A percentile compares a stretch with the other conserved stretches of the same genome.
Conservation (phyloP, 2,888 invertebrate genomes). For the Baronia brevicornis region DNA sequence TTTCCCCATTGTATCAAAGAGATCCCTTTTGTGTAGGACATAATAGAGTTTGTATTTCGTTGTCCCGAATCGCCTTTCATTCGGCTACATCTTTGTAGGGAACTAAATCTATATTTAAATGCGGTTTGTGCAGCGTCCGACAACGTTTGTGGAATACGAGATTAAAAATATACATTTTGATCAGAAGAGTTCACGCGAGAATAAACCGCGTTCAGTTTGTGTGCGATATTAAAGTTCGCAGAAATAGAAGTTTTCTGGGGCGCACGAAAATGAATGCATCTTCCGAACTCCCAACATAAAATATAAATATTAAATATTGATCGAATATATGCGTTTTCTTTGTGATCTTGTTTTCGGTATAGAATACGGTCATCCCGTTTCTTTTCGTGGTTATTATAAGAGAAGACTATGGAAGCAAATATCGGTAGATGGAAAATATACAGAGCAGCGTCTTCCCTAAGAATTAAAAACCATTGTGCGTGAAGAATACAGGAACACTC, state of each 20-base stretch:
- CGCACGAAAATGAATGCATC: slow-evolving; percentile 9
- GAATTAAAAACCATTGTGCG: too few species aligned
- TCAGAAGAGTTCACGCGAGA: slow-evolving; percentile 17
- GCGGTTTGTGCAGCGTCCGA: slow-evolving; percentile 16
- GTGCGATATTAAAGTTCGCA: slow-evolving; percentile 23
- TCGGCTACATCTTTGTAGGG: slow-evolving; percentile 12
- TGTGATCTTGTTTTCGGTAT: too few species aligned
- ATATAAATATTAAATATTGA: slow-evolving; percentile 9
- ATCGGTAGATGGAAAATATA: too few species aligned
- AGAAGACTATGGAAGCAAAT: too few species aligned
- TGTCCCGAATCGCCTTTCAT: slow-evolving; percentile 26
- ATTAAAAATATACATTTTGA: slow-evolving; percentile 26
- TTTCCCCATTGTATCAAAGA: slow-evolving; percentile 47
- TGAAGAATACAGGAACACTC: too few species aligned
- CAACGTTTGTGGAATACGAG: slow-evolving; percentile 16
- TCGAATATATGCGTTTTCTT: too few species aligned
- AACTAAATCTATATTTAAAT: slow-evolving; percentile 27
- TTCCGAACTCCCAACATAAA: slow-evolving; percentile 4
- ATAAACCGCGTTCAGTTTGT: slow-evolving; percentile 16
- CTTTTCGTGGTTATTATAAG: too few species aligned
- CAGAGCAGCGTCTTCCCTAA: too few species aligned
- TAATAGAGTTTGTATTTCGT: slow-evolving; percentile 40
- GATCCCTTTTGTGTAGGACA: slow-evolving; percentile 37
- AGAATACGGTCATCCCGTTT: too few species aligned
- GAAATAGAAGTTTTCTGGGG: slow-evolving; percentile 10